Conservation (phyloP, 2,888 invertebrate genomes). For the Erebia aethiops region DNA sequence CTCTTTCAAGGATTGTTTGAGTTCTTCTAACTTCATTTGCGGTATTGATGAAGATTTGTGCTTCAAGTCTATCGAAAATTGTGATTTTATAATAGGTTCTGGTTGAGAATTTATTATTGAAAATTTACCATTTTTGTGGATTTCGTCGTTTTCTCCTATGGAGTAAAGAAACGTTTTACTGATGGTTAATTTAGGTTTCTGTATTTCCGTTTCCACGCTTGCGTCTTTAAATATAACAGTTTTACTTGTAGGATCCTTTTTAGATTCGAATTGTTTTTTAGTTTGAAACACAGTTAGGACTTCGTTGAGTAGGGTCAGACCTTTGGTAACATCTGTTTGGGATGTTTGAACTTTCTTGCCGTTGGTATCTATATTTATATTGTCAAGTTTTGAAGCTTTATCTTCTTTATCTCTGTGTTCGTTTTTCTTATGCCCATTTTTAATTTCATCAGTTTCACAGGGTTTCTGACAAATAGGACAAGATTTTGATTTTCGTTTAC, state of each 20-base stretch:
- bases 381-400: not conserved
- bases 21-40: constrained; percentile 73
- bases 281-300: constrained; percentile 68
- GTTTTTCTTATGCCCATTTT: constrained; percentile 23
- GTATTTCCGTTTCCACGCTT: constrained; percentile 53
- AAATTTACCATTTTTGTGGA: constrained; percentile 51
- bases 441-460: constrained; percentile 33
- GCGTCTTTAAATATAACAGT: constrained; percentile 57
- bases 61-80: constrained; percentile 53
- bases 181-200: constrained; percentile 44
- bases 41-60: constrained; percentile 73
- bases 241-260: constrained; percentile 43
- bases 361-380: constrained; percentile 9
- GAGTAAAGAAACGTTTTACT: constrained; percentile 60
- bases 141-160: constrained; percentile 49
- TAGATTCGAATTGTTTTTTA: constrained; percentile 53
- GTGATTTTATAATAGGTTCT: constrained; percentile 44
- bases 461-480: constrained; percentile 56
- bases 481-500: constrained; percentile 45
- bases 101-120: constrained; percentile 58
- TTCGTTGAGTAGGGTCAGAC: constrained; percentile 65
- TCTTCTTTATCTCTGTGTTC: constrained; percentile 17
- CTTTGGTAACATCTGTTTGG: constrained; percentile 54
- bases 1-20: constrained; percentile 63
- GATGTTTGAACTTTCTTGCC: constrained; percentile 60